Evolutionary conservation across 2,113 vertebrate species (phyloP), one percentile per base, ranked within the genome.

Genomic region (Notothenia coriiceps): DNA sequence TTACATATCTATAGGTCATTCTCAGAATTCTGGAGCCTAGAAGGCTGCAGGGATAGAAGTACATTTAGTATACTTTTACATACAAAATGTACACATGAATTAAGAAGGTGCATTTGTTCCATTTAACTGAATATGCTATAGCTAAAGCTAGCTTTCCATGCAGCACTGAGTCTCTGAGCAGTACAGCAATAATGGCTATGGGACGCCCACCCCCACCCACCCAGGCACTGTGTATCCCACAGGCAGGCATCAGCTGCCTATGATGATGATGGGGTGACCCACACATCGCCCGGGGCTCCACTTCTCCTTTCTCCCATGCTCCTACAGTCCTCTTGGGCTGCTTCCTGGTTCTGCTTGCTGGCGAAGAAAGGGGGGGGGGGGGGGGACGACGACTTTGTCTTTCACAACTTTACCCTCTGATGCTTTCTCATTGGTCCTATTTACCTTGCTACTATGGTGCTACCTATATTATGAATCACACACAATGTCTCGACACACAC

Each of bases 221-320:
- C 72, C 74, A 79, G 84, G 74, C 66, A 57, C 77, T 67, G 67
- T 54, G 75, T 77, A 22, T 81, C 79, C 86, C 55, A 63, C 47
- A 83, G 86, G 74, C 76, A 77, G 78, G 57, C 80, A 88, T 87
- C 85, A 89, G 84, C 86, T 91, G 73, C 71, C 79, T 86, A 60
- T 20, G 68, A 40, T 40, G 68, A 40, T 40, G 35, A 90, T 75
- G 80, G 72, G 82, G 82, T 92, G 84, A 93, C 81, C 80, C 85
- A 76, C 51, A 85, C 15, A 87, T 75, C 1, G 70, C 89, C 87
- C 25, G n/a, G 68, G 77, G 86, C 86, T 69, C 71, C 66, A 66
- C 80, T 87, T 88, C 76, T 86, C 74, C 65, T 90, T 80, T 69
- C 69, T 78, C 74, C 70, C 35, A 47, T 64, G 63, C 54, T 83